Evolutionary conservation across 2,888 invertebrate genomes (phyloP).

Genomic region (Acronicta leporina): DNA sequence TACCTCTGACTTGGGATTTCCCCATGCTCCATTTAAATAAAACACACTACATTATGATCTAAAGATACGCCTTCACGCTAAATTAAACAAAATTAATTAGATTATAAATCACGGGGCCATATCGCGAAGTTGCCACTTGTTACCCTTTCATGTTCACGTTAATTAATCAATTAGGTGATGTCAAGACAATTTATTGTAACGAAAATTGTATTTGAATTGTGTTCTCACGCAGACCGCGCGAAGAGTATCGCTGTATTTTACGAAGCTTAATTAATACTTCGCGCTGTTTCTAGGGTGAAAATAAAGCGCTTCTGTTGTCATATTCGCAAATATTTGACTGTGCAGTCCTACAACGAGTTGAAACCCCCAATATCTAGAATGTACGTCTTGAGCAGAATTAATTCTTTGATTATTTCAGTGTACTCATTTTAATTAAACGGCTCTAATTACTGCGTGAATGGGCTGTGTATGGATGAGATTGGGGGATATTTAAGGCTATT

Average conservation of each 20-base stretch:
- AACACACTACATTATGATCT: not conserved
- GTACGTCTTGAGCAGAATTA: constrained; percentile 11
- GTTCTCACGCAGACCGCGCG: constrained; percentile 30
- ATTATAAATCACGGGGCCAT: constrained; percentile 55
- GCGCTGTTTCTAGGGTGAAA: constrained; percentile 63
- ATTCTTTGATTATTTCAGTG: constrained; percentile 29
- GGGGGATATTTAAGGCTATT: not conserved
- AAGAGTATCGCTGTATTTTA: constrained; percentile 54
- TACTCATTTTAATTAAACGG: constrained; percentile 28
- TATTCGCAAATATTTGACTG: constrained; percentile 70
- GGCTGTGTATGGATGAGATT: not conserved
- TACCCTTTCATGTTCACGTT: constrained; percentile 54
- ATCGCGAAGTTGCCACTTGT: constrained; percentile 59
- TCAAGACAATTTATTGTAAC: constrained; percentile 68
- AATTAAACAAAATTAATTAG: constrained; percentile 63
- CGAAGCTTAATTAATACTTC: constrained; percentile 72
- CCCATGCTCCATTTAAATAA: not conserved
- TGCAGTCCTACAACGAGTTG: constrained; percentile 48
- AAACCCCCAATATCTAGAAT: constrained; percentile 18
- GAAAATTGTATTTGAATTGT: constrained; percentile 61
- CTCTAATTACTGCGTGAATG: constrained; percentile 5
- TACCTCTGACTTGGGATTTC: too few species aligned
- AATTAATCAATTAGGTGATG: constrained; percentile 62
- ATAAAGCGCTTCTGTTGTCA: constrained; percentile 75
- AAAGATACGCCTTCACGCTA: constrained; percentile 33